These are phyloP conservation scores for Acanthornis magna DNA, from an alignment of 2,797 vertebrate species.

Conservation along the genomic window DNA sequence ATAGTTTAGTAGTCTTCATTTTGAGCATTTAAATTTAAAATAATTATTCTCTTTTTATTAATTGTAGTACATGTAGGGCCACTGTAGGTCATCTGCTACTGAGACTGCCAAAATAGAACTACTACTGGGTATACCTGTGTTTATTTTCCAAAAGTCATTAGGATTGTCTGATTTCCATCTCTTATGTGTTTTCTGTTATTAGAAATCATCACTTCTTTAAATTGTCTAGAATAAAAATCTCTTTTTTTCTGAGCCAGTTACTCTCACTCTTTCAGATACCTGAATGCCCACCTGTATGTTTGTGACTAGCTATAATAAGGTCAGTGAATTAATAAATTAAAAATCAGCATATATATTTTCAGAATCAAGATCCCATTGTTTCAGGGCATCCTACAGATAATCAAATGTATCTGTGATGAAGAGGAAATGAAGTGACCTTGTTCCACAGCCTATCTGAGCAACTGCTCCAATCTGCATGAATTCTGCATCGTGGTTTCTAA, in stretches of 20 bases:
- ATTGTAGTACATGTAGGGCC: neutral
- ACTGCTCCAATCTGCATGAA: slow-evolving; percentile 57
- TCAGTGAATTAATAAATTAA: neutral
- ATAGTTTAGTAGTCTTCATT: neutral
- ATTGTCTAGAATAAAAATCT: neutral
- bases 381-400: neutral
- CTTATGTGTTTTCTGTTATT: neutral
- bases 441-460: slow-evolving; percentile 38
- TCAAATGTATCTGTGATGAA: neutral
- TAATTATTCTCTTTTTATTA: neutral
- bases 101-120: neutral
- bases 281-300: neutral
- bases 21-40: neutral
- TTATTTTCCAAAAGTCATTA: neutral
- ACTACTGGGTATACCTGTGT: neutral
- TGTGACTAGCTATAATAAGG: neutral
- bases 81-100: neutral
- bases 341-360: neutral
- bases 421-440: neutral
- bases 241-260: neutral
- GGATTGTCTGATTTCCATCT: neutral
- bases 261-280: neutral
- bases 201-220: neutral
- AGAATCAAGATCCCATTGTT: neutral
- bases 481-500: slow-evolving; percentile 62